Base-by-base conservation (phyloP, 2,888 invertebrate genomes). In the Erebia epiphron region DNA sequence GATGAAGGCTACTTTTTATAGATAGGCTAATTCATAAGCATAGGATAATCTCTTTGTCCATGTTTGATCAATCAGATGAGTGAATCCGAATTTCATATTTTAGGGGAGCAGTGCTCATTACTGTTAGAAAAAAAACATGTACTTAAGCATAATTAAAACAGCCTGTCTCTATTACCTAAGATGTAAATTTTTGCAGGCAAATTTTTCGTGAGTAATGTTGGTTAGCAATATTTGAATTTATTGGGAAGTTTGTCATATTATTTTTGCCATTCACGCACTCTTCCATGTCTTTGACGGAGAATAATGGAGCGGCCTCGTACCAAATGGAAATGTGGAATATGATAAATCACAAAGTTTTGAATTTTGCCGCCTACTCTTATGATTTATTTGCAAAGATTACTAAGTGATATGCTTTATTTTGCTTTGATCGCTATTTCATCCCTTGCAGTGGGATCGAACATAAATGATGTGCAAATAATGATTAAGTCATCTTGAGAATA, bases 271-370 rank as follows among this genome's bases (percentile, higher is more conserved):
- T 46, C 67, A 66, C 65, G 49, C 67, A 67, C 57, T 58, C 87
- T 84, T 81, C 86, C 84, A 86, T 91, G 90, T 85, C 87, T 85
- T 80, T 91, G 92, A 92, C 92, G 83, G 87, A 89, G 89, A 92
- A 90, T 91, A 92, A 92, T 92, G 92, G 91, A 89, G 86, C 87
- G 82, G 80, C 84, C 87, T 86, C 84, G 88, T 88, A 82, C 86
- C 88, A 91, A 91, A 92, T 91, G 90, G 91, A 87, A 89, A 90
- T 90, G 84, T 86, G 86, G 87, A 90, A 91, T 90, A 91, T 92
- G 91, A 92, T 92, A 92, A 92, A 92, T 92, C 91, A 90, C 87
- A 90, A 92, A 91, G 86, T 92, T 91, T 91, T 89, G 89, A 87
- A 90, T 89, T 91, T 90, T 87, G 86, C 84, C 89, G 87, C 85